Conservation (phyloP, 2,888 invertebrate species). For the Calameuta idolon region DNA sequence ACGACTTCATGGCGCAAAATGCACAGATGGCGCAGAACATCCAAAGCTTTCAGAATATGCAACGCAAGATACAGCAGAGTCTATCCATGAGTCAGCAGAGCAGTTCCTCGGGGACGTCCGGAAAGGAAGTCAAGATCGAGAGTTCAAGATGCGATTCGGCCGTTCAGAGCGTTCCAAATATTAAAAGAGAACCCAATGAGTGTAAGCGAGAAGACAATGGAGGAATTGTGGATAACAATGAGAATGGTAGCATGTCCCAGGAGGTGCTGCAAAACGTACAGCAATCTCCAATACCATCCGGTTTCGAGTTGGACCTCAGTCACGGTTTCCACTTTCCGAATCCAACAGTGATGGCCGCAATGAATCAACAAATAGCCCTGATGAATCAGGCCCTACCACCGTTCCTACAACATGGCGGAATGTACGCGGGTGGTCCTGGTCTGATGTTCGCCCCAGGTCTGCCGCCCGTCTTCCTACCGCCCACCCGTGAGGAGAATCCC, state of each 20-base stretch:
- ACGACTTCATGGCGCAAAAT: conserved; percentile 62
- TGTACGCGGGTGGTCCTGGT: conserved; percentile 64
- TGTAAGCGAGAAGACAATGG: conserved; percentile 52
- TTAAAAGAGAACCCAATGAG: conserved; percentile 59
- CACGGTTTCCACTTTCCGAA: conserved; percentile 65
- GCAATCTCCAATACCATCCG: conserved; percentile 49
- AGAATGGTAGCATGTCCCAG: conserved; percentile 34
- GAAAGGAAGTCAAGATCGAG: conserved; percentile 58
- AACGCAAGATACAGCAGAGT: conserved; percentile 60
- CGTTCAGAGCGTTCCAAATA: conserved; percentile 37
- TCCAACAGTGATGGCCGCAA: conserved; percentile 67
- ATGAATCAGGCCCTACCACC: conserved; percentile 69
- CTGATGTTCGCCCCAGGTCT: conserved; percentile 53
- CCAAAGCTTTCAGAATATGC: conserved; percentile 61
- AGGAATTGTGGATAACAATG: conserved; percentile 30
- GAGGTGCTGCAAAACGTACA: conserved; percentile 43
- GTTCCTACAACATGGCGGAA: conserved; percentile 67
- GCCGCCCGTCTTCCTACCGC: conserved; percentile 44
- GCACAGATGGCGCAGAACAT: conserved; percentile 60
- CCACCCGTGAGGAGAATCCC: conserved; percentile 63
- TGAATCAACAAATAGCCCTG: conserved; percentile 68
- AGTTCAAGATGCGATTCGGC: conserved; percentile 37
- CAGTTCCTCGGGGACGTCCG: conserved; percentile 1
- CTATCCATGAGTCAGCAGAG: conserved; percentile 49
- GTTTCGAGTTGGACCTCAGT: conserved; percentile 60